Evolutionary conservation across 2,888 invertebrate genomes (phyloP), one percentile per base, ranked within the genome.

Genomic region (Acholoe squamosa): DNA sequence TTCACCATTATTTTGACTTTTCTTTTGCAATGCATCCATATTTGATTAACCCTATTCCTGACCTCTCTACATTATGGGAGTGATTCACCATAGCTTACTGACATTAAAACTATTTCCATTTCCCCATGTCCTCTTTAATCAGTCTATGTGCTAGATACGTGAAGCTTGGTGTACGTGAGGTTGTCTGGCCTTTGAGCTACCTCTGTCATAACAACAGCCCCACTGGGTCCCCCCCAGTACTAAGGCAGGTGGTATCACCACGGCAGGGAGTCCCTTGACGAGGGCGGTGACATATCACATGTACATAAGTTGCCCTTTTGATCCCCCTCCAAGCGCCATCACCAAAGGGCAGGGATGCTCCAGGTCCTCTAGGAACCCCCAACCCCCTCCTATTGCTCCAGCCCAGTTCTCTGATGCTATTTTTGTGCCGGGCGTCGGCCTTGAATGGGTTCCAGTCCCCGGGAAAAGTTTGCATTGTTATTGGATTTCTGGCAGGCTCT

Each of bases 401-500:
- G 61, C 76, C 76, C 80, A 34, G 33, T 34, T 80, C 80, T 80
- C 80, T 80, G 80, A 80, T 80, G 80, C 43, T 80, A 80, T 80
- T 80, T 80, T 34, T 34, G 80, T 80, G 80, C 80, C 80, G n/a
- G 16, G 16, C 12, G 80, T 80, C 80, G 43, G 43, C 80, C 80
- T 80, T 80, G 80, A 80, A 80, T 80, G 80, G 34, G 80, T 34
- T 43, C 80, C 43, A 80, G 16, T 34, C 43, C 22, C 25, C 34
- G 80, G 43, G 80, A 80, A 43, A 80, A 43, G 80, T 80, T 80
- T 80, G 34, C 80, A 80, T 80, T 80, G 34, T 80, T 80, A 43
- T 43, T 43, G 43, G 34, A 80, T 80, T 80, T 33, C 80, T 80
- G 80, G 34, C 80, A 80, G 80, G n/a, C 0, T 12, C 14, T 3